Evolutionary conservation across 2,797 vertebrate genomes (phyloP), one percentile per base, ranked within the genome.

Genomic region (Mus minutoides): DNA sequence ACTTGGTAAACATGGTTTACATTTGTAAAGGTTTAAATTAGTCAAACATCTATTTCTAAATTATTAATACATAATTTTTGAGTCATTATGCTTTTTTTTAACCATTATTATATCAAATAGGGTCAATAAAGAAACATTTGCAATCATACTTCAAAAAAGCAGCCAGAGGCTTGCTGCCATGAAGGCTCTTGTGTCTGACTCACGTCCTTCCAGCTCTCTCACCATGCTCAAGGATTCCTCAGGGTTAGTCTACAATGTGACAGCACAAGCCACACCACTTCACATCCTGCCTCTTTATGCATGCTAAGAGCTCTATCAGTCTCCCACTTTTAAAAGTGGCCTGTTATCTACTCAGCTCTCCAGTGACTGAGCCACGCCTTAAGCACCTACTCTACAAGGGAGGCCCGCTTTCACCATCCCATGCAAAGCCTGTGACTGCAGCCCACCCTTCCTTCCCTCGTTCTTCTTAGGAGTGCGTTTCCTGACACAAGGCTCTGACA

Each of bases 21-120:
- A 83, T 87, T 95, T 73, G 95, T 0, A 90, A 96, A 89, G 46
- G 52, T 92, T 91, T 94, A 79, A 90, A 62, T 22, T 26, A n/a
- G 67, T 67, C 14, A 95, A 86, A 1, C 14, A 77, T 64, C 34
- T 58, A 93, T 84, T 95, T 78, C 76, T 60, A 78, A 92, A 71
- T 92, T 67, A 92, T 52, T 37, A 90, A 94, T 8, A 86, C 22
- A 58, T 60, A 40, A 82, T 46, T 91, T 83, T 91, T 67, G 71
- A 43, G 85, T 56, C 34, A 40, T 37, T 89, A 54, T 83, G 40
- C 69, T 92, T 24, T 93, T 24, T 93, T 67, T 67, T 29, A 71
- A 71, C 79, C 34, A 73, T 58, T 31, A 76, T 80, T 46, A 46
- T 46, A 83, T 43, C 67, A 64, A 94, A 90, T 4, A 90, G n/a